Evolutionary conservation across 2,113 vertebrate species (phyloP), one percentile per base, ranked within the genome.

Genomic region (Heteronetta atricapilla): DNA sequence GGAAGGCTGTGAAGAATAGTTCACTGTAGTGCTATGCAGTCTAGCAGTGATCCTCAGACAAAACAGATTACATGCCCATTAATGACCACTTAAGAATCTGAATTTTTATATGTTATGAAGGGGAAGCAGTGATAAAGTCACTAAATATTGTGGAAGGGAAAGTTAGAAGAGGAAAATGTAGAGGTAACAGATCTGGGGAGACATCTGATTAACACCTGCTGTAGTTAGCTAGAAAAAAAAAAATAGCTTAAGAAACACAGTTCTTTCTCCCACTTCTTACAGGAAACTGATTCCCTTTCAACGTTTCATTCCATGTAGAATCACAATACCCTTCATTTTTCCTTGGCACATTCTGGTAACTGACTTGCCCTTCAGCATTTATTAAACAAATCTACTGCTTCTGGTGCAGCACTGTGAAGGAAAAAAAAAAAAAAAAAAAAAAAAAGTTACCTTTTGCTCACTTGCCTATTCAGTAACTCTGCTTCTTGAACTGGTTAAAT

Each of bases 131-230:
- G 60, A 77, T 70, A 81, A 83, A 88, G 36, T 18, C 90, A 52
- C 70, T 81, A 93, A 79, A 88, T 81, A 82, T 22, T 50, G 36
- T 75, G 86, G 88, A 93, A 95, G 28, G 52, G 52, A 68, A 93
- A 86, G 17, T 13, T 34, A 73, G 23, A 44, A 88, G 50, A 82
- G 13, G 12, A 13, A 94, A 69, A 90, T 40, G 78, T 55, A 86
- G 20, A 92, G 3, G n/a, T 56, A 73, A 73, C 50, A 69, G 28
- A 36, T 86, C 66, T 38, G 3, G 19, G 6, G 29, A 83, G 5
- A 69, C 68, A 53, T 63, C 74, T 88, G 50, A 31, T 36, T 86
- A 60, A 95, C 36, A 81, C 2, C 12, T 86, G 14, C 25, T 86
- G 17, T 50, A 70, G 42, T 14, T 62, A 62, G 34, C 4, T 56